Conservation (phyloP, 92 coral and sea anemone species). For the Epizoanthus illoricatus region DNA sequence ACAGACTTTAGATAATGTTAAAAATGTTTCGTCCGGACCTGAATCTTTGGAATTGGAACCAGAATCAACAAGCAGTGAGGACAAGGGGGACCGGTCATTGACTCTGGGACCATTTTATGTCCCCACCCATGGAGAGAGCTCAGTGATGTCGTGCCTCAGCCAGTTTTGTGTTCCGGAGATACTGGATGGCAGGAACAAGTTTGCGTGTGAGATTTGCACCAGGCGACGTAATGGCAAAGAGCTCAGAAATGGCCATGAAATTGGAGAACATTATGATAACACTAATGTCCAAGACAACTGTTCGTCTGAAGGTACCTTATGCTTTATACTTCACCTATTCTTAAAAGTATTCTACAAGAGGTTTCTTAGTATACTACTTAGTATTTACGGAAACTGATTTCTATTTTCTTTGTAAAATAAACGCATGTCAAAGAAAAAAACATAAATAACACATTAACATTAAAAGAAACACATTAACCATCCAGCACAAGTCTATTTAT, state of each 20-base stretch:
- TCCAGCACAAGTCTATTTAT: too few relatives aligned
- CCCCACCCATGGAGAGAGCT: constrained; percentile 73
- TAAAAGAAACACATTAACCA: too few relatives aligned
- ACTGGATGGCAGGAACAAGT: constrained; percentile 84
- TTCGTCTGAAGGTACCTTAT: constrained; percentile 21
- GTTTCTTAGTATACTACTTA: too few relatives aligned
- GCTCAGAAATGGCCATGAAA: neutral
- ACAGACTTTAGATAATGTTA: neutral
- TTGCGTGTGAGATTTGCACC: constrained; percentile 85
- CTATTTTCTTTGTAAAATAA: too few relatives aligned
- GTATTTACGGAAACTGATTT: too few relatives aligned
- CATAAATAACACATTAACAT: too few relatives aligned
- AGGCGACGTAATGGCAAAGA: constrained; percentile 32
- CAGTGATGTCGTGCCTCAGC: constrained; percentile 79
- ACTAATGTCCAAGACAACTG: constrained; percentile 34
- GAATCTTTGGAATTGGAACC: constrained; percentile 1
- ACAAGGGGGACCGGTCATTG: constrained; percentile 15
- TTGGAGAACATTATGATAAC: neutral
- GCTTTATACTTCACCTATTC: neutral
- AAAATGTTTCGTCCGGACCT: neutral
- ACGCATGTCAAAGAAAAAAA: too few relatives aligned
- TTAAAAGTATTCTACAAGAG: too few relatives aligned
- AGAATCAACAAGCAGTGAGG: constrained; percentile 24
- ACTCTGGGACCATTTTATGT: constrained; percentile 55
- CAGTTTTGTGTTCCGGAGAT: constrained; percentile 86